phyloP scores from a whole-genome alignment of 1,140 invertebrate species.

The Halesus radiatus region DNA sequence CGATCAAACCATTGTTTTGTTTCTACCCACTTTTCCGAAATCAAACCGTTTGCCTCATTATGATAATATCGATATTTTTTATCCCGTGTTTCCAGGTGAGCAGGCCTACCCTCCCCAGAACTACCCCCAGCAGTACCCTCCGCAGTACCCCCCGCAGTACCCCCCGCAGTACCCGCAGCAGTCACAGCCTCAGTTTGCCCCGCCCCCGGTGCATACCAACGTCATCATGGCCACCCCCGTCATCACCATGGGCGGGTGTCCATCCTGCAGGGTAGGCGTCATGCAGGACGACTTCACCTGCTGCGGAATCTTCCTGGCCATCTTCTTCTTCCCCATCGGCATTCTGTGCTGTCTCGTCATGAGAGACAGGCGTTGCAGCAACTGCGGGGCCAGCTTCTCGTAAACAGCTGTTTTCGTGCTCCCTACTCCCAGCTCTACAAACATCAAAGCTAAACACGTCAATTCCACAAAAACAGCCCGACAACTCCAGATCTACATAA shows the following conservation, averaged over 20 bases:
- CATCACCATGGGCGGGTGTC: slow-evolving; percentile 82
- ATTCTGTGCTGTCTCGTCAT: slow-evolving; percentile 83
- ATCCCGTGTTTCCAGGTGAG: neutral
- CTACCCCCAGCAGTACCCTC: neutral
- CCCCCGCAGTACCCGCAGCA: neutral
- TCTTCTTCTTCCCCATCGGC: slow-evolving; percentile 86
- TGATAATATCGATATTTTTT: too few relatives aligned
- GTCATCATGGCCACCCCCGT: slow-evolving; percentile 72
- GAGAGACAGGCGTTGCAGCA: slow-evolving; percentile 81
- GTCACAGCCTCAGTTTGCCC: neutral
- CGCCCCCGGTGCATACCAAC: neutral
- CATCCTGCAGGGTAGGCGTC: slow-evolving; percentile 83
- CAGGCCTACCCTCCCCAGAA: neutral
- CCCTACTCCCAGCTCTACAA: too few relatives aligned
- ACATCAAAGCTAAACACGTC: too few relatives aligned
- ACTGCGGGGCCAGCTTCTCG: slow-evolving; percentile 82
- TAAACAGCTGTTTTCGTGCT: neutral
- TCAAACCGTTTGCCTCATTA: too few relatives aligned
- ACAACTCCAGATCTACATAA: too few relatives aligned
- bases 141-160: slow-evolving; percentile 10
- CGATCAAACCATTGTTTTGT: too few relatives aligned
- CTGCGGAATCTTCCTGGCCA: slow-evolving; percentile 82
- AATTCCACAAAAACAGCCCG: too few relatives aligned
- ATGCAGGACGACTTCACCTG: slow-evolving; percentile 85
- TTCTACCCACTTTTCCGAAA: too few relatives aligned